A percentile compares a stretch with the other conserved stretches of the same genome.
Conservation (phyloP, 1,140 invertebrate genomes). For the Tenebrio molitor region DNA sequence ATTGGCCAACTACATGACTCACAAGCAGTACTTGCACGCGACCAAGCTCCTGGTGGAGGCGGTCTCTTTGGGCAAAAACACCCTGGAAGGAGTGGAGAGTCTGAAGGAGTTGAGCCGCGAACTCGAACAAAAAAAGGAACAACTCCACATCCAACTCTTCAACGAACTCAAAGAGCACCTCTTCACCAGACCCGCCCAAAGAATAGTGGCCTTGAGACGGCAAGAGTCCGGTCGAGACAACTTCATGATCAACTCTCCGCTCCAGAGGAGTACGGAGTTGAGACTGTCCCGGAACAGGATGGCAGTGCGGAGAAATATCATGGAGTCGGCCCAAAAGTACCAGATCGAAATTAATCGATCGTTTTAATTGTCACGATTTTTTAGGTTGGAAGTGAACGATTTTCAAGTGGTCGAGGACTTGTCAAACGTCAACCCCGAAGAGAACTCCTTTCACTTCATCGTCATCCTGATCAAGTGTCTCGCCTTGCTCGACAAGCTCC, state of each 20-base stretch:
- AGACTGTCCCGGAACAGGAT: constrained; percentile 69
- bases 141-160: constrained; percentile 78
- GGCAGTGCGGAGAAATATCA: constrained; percentile 66
- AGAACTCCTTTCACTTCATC: constrained; percentile 80
- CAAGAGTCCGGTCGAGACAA: constrained; percentile 74
- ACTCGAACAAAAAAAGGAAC: constrained; percentile 79
- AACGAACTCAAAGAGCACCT: constrained; percentile 83
- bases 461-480: constrained; percentile 89
- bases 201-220: constrained; percentile 71
- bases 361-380: no score
- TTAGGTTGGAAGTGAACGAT: constrained; percentile 51
- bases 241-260: constrained; percentile 65
- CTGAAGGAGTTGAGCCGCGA: constrained; percentile 83
- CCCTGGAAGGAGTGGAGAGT: constrained; percentile 84
- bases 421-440: constrained; percentile 75
- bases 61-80: constrained; percentile 77
- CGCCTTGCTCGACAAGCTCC: constrained; percentile 85
- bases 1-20: constrained; percentile 77
- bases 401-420: constrained; percentile 75
- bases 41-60: constrained; percentile 84
- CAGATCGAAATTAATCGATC: no score
- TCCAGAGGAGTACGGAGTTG: constrained; percentile 70
- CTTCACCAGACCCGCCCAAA: constrained; percentile 77
- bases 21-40: constrained; percentile 89
- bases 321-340: constrained; percentile 64